Percentiles rank a stretch among this genome's conserved stretches.
phyloP scores from a whole-genome alignment of 2,797 vertebrate genomes.

The Platalea minor region DNA sequence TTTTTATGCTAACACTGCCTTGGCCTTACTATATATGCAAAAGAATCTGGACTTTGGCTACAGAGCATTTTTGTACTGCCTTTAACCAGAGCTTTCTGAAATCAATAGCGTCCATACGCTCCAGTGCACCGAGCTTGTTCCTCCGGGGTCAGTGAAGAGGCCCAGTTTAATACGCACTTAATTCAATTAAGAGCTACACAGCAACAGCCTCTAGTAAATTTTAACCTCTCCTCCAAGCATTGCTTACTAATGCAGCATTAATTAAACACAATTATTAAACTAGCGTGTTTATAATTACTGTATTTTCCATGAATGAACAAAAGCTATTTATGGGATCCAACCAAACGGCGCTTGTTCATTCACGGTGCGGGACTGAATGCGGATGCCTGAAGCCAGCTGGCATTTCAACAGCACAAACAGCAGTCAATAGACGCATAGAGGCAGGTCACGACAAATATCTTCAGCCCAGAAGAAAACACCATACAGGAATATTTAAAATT shows the following conservation, averaged over 20 bases:
- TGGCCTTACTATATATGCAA: neutral
- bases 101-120: neutral
- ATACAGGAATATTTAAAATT: neutral
- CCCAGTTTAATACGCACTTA: neutral
- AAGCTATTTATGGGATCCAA: constrained; percentile 17
- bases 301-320: constrained; percentile 55
- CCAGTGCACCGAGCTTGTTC: neutral
- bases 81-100: constrained; percentile 36
- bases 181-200: constrained; percentile 47
- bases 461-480: constrained; percentile 7
- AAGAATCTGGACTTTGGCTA: constrained; percentile 3
- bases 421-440: neutral
- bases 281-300: neutral
- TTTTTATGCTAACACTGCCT: neutral
- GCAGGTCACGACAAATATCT: neutral
- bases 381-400: neutral
- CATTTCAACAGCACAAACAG: neutral
- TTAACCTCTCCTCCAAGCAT: constrained; percentile 6
- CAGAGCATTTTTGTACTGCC: neutral
- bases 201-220: constrained; percentile 20
- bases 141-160: neutral
- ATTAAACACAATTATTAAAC: constrained; percentile 35
- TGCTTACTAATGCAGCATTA: constrained; percentile 8
- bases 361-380: rapidly evolving
- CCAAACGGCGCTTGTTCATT: neutral